Evolutionary conservation across 1,140 invertebrate species (phyloP).

Genomic region (Leptonema lineaticorne): DNA sequence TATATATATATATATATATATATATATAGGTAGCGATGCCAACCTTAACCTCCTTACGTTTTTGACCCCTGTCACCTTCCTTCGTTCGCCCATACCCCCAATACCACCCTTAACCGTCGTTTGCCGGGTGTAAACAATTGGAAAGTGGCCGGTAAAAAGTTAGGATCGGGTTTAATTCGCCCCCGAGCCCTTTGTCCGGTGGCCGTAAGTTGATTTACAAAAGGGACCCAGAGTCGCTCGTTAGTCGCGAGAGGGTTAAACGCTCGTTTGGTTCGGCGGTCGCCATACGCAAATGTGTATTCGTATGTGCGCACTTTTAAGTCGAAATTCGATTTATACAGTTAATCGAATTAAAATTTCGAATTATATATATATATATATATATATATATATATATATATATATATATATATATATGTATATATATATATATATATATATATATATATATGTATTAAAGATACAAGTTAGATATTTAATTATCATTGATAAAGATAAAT

Average conservation of each 20-base stretch:
- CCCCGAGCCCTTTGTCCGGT: conserved; percentile 2
- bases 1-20: too few species aligned
- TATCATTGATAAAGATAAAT: too few species aligned
- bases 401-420: too few species aligned
- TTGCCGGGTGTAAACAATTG: conserved; percentile 15
- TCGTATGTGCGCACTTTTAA: background rate
- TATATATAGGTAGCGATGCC: too few species aligned
- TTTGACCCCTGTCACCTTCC: too few species aligned
- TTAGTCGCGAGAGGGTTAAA: conserved; percentile 39
- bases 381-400: too few species aligned
- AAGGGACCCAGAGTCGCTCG: conserved; percentile 29
- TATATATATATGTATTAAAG: too few species aligned
- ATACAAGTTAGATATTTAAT: too few species aligned
- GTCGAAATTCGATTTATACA: background rate
- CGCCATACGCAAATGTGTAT: too few species aligned
- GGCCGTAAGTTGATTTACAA: conserved; percentile 39
- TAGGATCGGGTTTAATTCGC: conserved; percentile 5
- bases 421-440: too few species aligned
- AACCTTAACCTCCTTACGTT: too few species aligned
- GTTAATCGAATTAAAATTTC: background rate
- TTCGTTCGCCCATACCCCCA: background rate
- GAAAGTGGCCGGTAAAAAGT: conserved; percentile 21
- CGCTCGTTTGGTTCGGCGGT: conserved; percentile 36
- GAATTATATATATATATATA: too few species aligned
- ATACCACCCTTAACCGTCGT: background rate